Evolutionary conservation across 2,113 vertebrate genomes (phyloP), one percentile per base, ranked within the genome.

Genomic region (Panthera tigris): DNA sequence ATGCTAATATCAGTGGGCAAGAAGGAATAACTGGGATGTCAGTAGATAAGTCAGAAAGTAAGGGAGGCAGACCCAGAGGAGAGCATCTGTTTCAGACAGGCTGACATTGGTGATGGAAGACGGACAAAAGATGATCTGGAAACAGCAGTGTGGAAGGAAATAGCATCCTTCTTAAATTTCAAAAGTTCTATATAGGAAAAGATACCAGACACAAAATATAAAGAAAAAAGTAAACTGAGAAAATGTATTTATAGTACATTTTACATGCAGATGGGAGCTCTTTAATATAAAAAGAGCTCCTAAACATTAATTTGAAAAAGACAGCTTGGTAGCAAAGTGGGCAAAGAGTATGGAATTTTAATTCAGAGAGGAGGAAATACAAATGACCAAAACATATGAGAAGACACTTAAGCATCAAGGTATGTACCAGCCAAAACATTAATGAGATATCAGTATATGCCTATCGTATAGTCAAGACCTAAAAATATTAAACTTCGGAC

Each of bases 281-380:
- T 5, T 89, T 84, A 83, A 71, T 71, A 65, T 89, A 83, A 94
- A 90, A 90, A 79, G 41, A 84, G 13, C 71, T 93, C 25, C 29
- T 96, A 68, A 82, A 93, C 1, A 45, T 78, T 94, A 96, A 89
- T 87, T 94, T 96, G 73, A n/a, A 50, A 66, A 89, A 73, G 79
- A 41, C 14, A 78, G 14, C 36, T 83, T 80, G 86, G 65, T 93
- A 52, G 16, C 61, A 93, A 93, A 96, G 25, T 94, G 25, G 18
- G 18, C 39, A 86, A 89, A 89, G 33, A 94, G 73, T 93, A 63
- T 94, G 21, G 50, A 94, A 73, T 91, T 76, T 73, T 82, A 92
- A n/a, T 94, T 87, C n/a, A 89, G 68, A 93, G 87, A 79, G 74
- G 84, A 92, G 39, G 57, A 94, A 83, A 57, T 92, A 15, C 45